Evolutionary conservation across 2,797 vertebrate genomes (phyloP).

Genomic region (Chloroceryle inda): DNA sequence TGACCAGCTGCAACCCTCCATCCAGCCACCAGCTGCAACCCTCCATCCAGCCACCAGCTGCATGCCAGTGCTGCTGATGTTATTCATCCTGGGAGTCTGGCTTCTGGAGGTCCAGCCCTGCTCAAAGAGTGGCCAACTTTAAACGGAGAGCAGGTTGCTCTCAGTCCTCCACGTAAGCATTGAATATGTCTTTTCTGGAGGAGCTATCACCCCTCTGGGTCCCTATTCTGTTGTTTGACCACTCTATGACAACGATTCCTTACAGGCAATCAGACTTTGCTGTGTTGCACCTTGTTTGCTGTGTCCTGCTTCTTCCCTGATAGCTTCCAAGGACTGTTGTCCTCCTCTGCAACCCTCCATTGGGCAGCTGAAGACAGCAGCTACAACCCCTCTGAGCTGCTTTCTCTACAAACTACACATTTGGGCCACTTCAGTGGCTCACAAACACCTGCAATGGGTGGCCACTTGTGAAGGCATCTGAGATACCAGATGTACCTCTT

Average conservation of each 20-base stretch:
- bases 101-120: not conserved
- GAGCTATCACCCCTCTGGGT: not conserved
- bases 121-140: not conserved
- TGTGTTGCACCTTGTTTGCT: not conserved
- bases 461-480: not conserved
- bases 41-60: not conserved
- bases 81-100: not conserved
- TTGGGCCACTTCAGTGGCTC: not conserved
- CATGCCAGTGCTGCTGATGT: accelerated
- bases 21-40: not conserved
- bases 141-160: accelerated
- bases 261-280: accelerated
- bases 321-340: not conserved
- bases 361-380: not conserved
- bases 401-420: not conserved
- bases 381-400: not conserved
- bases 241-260: not conserved
- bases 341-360: not conserved
- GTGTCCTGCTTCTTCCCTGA: not conserved
- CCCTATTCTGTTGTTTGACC: not conserved
- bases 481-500: not conserved
- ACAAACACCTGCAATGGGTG: not conserved
- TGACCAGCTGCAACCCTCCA: not conserved
- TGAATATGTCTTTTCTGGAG: not conserved
- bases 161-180: accelerated